phyloP scores from a whole-genome alignment of 2,113 vertebrate species.

The Hemiprocne comata region DNA sequence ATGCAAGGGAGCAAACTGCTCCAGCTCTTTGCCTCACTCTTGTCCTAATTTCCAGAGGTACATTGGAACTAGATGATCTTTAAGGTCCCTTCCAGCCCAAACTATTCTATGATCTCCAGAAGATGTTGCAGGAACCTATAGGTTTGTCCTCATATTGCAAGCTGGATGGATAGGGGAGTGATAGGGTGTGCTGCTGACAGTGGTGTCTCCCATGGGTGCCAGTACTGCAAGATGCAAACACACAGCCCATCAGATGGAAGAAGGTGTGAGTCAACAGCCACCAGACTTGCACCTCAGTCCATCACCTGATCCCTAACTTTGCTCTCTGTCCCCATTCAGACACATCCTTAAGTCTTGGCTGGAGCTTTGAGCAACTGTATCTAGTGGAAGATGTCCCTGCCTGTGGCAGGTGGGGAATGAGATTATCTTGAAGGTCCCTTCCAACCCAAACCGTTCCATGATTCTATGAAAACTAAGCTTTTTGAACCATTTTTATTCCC shows the following conservation, averaged over 20 bases:
- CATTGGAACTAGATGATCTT: too few species aligned
- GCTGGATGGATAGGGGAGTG: not conserved
- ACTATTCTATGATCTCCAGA: not conserved
- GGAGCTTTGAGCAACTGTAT: too few species aligned
- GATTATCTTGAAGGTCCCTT: too few species aligned
- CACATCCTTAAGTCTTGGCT: not conserved
- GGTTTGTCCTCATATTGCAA: not conserved
- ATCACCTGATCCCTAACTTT: rapidly evolving
- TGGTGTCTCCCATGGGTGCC: not conserved
- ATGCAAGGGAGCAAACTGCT: not conserved
- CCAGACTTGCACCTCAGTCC: not conserved
- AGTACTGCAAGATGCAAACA: not conserved
- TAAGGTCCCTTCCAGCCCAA: too few species aligned
- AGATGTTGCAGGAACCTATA: not conserved
- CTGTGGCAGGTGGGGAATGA: too few species aligned
- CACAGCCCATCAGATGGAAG: not conserved
- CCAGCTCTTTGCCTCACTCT: not conserved
- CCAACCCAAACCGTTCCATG: too few species aligned
- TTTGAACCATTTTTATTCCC: not conserved
- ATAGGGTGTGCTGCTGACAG: not conserved
- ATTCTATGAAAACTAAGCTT: not conserved
- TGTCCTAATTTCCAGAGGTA: not conserved
- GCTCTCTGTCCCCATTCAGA: not conserved
- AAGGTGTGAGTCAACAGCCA: not conserved
- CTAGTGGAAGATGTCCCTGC: too few species aligned